Evolutionary conservation across 2,797 vertebrate genomes (phyloP), one percentile per base, ranked within the genome.

Genomic region (Phyllotis vaccarum): DNA sequence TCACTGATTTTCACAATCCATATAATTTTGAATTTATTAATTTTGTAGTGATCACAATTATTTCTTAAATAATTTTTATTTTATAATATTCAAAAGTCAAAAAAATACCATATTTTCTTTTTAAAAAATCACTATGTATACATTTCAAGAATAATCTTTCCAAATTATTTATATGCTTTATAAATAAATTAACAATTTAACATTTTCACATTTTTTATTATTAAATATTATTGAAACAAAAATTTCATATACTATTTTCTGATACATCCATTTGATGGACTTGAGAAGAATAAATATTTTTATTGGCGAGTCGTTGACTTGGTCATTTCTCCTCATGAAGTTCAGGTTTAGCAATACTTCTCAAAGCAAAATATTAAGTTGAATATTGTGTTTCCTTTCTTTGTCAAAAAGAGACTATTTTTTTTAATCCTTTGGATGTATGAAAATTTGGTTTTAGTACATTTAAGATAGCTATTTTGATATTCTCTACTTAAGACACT

Each of bases 241-340:
- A 40, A 43, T 24, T 43, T 46, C 3, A 6, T 46, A 7, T 10
- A 29, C 0, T 46, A 27, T 75, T 29, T 14, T 37, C 11, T 24
- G 6, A 24, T 80, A 12, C 0, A 12, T 6, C 3, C 24, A 24
- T 4, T 37, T 37, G 12, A 58, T 37, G 6, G 7, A 80, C 12
- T 80, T 24, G 21, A 27, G 37, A 68, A 68, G 34, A 72, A 40
- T 40, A 0, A 72, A 17, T 40, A 12, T 10, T 72, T 3, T 72
- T 10, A 40, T 2, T 40, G 10, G 3, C 11, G 37, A 74, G 22
- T 24, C 0, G 0, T 40, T 5, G 22, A 43, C 70, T 43, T 74
- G 2, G 11, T 74, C 70, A 5, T 43, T 40, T 43, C 5, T 43
- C 10, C 11, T 37, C 22, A 2, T 9, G 3, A 11, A 34, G 34